These are phyloP conservation scores for Syngnathoides biaculeatus DNA, from an alignment of 2,113 vertebrate species.

Conservation along the genomic window DNA sequence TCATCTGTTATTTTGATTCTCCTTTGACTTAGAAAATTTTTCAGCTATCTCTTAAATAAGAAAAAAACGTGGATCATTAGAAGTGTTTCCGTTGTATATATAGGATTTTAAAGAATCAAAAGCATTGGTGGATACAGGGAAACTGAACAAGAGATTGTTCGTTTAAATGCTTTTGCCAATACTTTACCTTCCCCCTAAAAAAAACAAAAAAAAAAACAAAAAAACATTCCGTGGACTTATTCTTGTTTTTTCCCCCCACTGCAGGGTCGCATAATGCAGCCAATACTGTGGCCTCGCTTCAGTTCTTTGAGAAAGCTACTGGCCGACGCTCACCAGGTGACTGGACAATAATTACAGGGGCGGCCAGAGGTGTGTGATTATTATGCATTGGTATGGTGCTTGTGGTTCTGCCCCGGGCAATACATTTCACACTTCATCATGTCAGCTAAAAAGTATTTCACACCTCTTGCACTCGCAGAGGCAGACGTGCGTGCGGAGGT, in stretches of 20 bases:
- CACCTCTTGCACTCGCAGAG: constrained; percentile 55
- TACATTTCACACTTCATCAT: constrained; percentile 71
- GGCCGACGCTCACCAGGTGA: constrained; percentile 46
- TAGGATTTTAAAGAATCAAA: background rate
- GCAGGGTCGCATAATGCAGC: constrained; percentile 22
- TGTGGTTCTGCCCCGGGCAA: constrained; percentile 48
- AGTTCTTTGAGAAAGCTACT: constrained; percentile 24
- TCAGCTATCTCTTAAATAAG: background rate
- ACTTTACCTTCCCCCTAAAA: background rate
- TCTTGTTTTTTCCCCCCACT: background rate
- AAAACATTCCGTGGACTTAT: background rate
- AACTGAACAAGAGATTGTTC: background rate
- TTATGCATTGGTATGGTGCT: constrained; percentile 60
- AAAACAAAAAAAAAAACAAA: background rate
- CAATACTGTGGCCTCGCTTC: constrained; percentile 19
- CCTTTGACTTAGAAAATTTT: background rate
- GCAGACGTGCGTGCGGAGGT: constrained; percentile 44
- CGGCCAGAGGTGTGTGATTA: constrained; percentile 53
- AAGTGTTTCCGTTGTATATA: background rate
- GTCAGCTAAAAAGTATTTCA: constrained; percentile 62
- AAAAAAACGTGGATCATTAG: background rate
- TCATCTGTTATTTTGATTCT: background rate
- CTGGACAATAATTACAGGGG: constrained; percentile 55
- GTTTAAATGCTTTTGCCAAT: background rate
- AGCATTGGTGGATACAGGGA: background rate